Conservation (phyloP, 2,888 invertebrate species). For the Portevinia maculata region DNA sequence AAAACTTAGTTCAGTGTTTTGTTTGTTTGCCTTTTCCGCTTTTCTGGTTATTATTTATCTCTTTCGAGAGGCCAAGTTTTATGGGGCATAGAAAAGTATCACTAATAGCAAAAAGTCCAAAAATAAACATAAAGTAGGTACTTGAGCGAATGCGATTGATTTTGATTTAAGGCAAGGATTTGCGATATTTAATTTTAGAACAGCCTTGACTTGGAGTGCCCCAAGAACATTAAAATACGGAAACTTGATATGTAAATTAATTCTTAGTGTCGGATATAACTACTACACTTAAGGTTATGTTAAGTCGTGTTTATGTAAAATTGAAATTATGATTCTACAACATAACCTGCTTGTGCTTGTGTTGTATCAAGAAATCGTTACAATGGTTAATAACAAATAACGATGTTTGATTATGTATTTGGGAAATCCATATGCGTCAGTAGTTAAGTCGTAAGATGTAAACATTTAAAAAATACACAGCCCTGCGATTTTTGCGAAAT, state of each 20-base stretch:
- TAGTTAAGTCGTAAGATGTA: background rate
- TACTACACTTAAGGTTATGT: background rate
- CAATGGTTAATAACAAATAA: background rate
- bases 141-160: constrained; percentile 38
- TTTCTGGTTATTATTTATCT: constrained; percentile 48
- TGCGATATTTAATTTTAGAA: background rate
- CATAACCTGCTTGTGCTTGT: background rate
- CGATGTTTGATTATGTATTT: background rate
- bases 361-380: background rate
- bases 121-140: no score
- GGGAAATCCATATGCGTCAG: background rate
- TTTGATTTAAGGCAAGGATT: background rate
- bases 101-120: constrained; percentile 37
- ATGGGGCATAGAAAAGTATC: constrained; percentile 35
- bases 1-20: constrained; percentile 40
- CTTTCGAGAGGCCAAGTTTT: constrained; percentile 52
- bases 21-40: constrained; percentile 9
- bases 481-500: no score
- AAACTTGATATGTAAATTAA: background rate
- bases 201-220: no score
- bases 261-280: background rate
- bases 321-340: background rate
- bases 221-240: background rate
- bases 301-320: background rate
- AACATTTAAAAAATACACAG: no score